Conservation (phyloP, 2,888 invertebrate genomes). For the Exocentrus adspersus region DNA sequence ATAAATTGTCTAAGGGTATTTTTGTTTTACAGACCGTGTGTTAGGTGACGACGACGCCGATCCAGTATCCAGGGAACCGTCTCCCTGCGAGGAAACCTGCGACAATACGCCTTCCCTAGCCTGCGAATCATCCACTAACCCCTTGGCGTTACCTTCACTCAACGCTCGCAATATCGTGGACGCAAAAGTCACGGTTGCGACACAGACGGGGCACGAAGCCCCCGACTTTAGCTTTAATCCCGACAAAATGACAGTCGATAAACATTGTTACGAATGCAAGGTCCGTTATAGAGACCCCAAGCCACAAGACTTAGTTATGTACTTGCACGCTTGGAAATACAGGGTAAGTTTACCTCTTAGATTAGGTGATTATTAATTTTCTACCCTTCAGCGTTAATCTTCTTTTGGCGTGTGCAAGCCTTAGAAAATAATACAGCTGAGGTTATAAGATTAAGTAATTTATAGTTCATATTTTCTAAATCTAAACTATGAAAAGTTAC, state of each 20-base stretch:
- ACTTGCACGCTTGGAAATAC: conserved; percentile 95
- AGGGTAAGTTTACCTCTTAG: conserved; percentile 67
- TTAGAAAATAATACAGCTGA: too few species aligned
- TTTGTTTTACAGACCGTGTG: conserved; percentile 54
- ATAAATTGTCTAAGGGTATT: too few species aligned
- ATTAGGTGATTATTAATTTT: too few species aligned
- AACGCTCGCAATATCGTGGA: conserved; percentile 62
- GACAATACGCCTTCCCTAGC: conserved; percentile 61
- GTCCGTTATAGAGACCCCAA: conserved; percentile 91
- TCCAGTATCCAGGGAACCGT: conserved; percentile 75
- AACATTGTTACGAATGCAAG: conserved; percentile 93
- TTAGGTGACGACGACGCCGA: conserved; percentile 73
- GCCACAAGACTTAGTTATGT: conserved; percentile 93
- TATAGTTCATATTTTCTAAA: too few species aligned
- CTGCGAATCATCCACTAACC: conserved; percentile 55
- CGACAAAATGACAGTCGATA: conserved; percentile 81
- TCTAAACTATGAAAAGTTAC: too few species aligned
- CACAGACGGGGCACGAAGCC: conserved; percentile 85
- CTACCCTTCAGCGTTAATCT: too few species aligned
- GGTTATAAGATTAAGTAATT: too few species aligned
- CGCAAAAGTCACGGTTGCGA: conserved; percentile 78
- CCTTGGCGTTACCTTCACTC: conserved; percentile 52
- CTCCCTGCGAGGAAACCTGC: conserved; percentile 72
- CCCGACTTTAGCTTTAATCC: conserved; percentile 74
- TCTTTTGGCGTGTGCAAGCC: too few species aligned